Base-by-base conservation (phyloP, 2,797 vertebrate genomes). In the Esox masquinongy region DNA sequence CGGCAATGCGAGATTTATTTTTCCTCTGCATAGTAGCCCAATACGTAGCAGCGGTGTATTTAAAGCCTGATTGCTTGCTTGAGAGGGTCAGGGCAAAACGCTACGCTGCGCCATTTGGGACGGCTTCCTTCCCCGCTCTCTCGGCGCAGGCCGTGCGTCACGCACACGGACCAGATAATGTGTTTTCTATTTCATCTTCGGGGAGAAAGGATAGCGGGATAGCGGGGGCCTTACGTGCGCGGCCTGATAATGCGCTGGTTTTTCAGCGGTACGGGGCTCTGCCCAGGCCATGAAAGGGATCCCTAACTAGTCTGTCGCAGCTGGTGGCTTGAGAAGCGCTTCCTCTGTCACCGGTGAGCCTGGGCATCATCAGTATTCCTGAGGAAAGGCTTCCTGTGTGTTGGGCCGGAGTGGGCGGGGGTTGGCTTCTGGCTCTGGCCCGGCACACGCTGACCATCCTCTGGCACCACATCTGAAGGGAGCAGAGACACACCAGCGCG, bases 261-360 rank as follows among this genome's bases (percentile, higher is more conserved):
- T 87, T 7, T 83, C 73, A 84, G 80, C 34, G 80, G 87, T 86
- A 77, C 84, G 84, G 86, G 82, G 84, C 78, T 84, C 80, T n/a
- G 0, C 82, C 89, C 83, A 79, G 79, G 80, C 85, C 84, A 85
- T 93, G 90, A 93, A 93, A 94, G 92, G 88, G 88, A 90, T 91
- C 90, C 43, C 85, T 90, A 84, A 89, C 88, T 91, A 86, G 90
- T 92, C 91, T 84, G 79, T 86, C 82, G 87, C 93, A 95, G 94
- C 93, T 95, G 94, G 91, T 92, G 92, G 88, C 91, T 92, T 91
- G 82, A 91, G 90, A 61, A 92, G 90, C 86, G 89, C 91, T 94
- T 93, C 92, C 92, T 92, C 89, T 92, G 88, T 92, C 87, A 70
- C 83, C 83, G 82, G 86, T 67, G 88, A 90, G 88, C 91, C 88